Evolutionary conservation across 2,797 vertebrate genomes (phyloP).

Genomic region (Xenentodon cancila): DNA sequence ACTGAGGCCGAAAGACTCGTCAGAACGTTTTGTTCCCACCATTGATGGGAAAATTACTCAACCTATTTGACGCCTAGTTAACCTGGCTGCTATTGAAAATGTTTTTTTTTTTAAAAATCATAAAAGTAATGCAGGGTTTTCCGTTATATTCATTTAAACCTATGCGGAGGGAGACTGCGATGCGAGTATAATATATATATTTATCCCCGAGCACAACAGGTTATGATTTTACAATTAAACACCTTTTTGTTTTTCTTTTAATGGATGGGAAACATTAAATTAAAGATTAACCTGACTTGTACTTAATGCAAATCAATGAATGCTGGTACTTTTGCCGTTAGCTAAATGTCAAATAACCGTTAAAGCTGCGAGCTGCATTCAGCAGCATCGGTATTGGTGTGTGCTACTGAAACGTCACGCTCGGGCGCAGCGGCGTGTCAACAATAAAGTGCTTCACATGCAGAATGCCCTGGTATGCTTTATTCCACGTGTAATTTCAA

Average conservation of each 20-base stretch:
- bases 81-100: neutral
- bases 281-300: slow-evolving; percentile 57
- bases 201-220: neutral
- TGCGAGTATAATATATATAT: neutral
- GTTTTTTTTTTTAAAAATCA: too few species aligned
- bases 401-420: slow-evolving; percentile 56
- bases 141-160: neutral
- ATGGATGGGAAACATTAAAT: neutral
- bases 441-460: slow-evolving; percentile 74
- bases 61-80: neutral
- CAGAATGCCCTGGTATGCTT: slow-evolving; percentile 53
- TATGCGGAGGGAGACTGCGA: too few species aligned
- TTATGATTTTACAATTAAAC: neutral
- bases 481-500: slow-evolving; percentile 19
- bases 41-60: slow-evolving; percentile 16
- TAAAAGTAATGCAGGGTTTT: neutral
- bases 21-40: neutral
- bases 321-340: slow-evolving; percentile 23
- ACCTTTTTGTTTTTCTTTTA: neutral
- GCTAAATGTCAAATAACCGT: slow-evolving; percentile 31
- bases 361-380: slow-evolving; percentile 63
- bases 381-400: slow-evolving; percentile 40
- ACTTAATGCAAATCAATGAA: slow-evolving; percentile 35
- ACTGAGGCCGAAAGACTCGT: neutral
- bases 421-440: slow-evolving; percentile 55